Conservation (phyloP, 2,888 invertebrate genomes). For the Pterostichus niger region DNA sequence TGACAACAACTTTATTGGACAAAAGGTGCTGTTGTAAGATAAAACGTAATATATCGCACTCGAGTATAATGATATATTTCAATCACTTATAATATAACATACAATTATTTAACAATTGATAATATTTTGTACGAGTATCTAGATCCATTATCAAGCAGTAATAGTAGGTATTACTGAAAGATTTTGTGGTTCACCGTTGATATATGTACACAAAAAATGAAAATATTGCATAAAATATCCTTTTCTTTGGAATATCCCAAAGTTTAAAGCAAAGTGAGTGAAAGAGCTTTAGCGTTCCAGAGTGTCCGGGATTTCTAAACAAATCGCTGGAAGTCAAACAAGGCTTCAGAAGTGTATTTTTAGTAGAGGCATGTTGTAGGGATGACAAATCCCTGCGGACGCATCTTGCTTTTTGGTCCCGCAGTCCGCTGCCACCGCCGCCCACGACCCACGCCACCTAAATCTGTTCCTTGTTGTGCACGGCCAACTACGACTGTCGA, state of each 20-base stretch:
- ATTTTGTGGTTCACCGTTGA: not conserved
- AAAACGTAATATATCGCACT: too few species aligned
- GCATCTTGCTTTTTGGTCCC: slow-evolving; percentile 57
- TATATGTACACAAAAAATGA: too few species aligned
- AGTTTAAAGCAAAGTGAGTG: slow-evolving; percentile 55
- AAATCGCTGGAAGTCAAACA: slow-evolving; percentile 66
- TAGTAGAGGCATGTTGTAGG: slow-evolving; percentile 61
- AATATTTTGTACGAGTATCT: too few species aligned
- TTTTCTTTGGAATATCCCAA: not conserved
- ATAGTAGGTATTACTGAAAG: not conserved
- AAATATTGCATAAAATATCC: slow-evolving; percentile 2
- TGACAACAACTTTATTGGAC: too few species aligned
- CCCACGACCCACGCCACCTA: slow-evolving; percentile 21
- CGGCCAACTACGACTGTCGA: slow-evolving; percentile 1
- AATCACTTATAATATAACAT: too few species aligned
- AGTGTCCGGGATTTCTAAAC: slow-evolving; percentile 61
- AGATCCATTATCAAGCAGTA: too few species aligned
- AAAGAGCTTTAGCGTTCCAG: slow-evolving; percentile 20
- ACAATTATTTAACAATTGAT: too few species aligned
- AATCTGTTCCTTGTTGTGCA: slow-evolving; percentile 47
- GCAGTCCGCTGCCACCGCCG: not conserved
- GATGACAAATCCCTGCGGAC: slow-evolving; percentile 66
- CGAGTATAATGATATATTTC: too few species aligned
- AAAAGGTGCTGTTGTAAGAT: too few species aligned
- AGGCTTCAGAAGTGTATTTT: slow-evolving; percentile 65